Percentiles rank a stretch among this genome's conserved stretches.
These are phyloP conservation scores for Aspidoscelis tigris DNA, from an alignment of 2,113 vertebrate species.

Conservation along the genomic window DNA sequence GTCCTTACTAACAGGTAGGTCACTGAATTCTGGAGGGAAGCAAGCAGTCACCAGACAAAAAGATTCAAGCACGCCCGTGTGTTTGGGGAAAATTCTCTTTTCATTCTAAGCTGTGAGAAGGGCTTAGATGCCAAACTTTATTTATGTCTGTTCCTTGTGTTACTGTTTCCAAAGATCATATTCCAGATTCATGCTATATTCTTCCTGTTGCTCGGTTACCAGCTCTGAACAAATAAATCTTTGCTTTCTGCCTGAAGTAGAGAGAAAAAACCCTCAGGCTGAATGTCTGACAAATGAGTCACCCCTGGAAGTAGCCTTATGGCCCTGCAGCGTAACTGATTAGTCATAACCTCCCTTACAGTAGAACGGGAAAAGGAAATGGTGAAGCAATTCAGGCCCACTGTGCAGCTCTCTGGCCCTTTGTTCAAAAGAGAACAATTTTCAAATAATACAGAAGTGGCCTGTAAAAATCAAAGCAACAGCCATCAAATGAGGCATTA, in stretches of 20 bases:
- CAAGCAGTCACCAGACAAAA: neutral
- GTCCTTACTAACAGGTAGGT: neutral
- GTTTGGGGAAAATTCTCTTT: slow-evolving; percentile 8
- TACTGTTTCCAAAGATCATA: slow-evolving; percentile 55
- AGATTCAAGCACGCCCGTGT: slow-evolving; percentile 5
- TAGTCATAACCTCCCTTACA: slow-evolving; percentile 53
- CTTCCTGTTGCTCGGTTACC: slow-evolving; percentile 68
- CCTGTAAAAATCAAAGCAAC: neutral
- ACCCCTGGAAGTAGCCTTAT: slow-evolving; percentile 68
- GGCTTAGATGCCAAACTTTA: slow-evolving; percentile 41
- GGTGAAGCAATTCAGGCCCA: slow-evolving; percentile 30
- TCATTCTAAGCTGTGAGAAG: slow-evolving; percentile 32
- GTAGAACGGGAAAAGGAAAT: slow-evolving; percentile 51
- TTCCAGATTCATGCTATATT: slow-evolving; percentile 59
- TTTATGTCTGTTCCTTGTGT: slow-evolving; percentile 43
- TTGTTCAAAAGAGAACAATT: slow-evolving; percentile 8
- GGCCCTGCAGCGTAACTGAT: slow-evolving; percentile 55
- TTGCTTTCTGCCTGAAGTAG: slow-evolving; percentile 56
- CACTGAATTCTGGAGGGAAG: neutral
- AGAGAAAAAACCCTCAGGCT: slow-evolving; percentile 61
- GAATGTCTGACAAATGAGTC: slow-evolving; percentile 75
- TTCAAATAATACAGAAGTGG: slow-evolving; percentile 41
- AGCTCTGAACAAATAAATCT: slow-evolving; percentile 66
- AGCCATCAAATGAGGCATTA: neutral
- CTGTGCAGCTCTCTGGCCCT: accelerated